These are phyloP conservation scores for Pseudochaenichthys georgianus DNA, from an alignment of 2,797 vertebrate species.

Conservation along the genomic window DNA sequence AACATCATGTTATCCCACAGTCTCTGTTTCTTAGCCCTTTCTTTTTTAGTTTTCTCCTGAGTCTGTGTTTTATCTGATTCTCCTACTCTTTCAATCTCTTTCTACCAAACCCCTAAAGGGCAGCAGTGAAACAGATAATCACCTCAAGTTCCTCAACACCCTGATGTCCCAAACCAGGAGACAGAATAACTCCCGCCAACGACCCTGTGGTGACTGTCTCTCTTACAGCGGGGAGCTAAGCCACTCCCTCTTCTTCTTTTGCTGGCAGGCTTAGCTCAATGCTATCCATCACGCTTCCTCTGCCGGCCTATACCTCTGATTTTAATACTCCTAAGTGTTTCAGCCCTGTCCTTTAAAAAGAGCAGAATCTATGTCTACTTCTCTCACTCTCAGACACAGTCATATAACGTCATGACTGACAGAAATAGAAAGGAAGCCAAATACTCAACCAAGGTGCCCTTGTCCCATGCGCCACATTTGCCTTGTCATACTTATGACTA, in stretches of 20 bases:
- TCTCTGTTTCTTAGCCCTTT: background rate
- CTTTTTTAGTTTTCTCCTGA: conserved; percentile 3
- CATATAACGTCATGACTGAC: conserved; percentile 59
- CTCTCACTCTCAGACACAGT: conserved; percentile 48
- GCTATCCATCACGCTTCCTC: conserved; percentile 74
- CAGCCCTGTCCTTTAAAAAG: conserved; percentile 68
- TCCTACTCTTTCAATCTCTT: conserved; percentile 21
- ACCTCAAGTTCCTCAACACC: conserved; percentile 18
- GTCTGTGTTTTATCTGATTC: conserved; percentile 24
- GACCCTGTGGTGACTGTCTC: conserved; percentile 29
- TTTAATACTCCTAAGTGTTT: conserved; percentile 87
- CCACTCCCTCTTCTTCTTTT: conserved; percentile 40
- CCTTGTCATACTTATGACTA: conserved; percentile 38
- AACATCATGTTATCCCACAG: conserved; percentile 8
- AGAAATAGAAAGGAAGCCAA: conserved; percentile 53
- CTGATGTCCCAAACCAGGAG: conserved; percentile 29
- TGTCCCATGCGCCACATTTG: conserved; percentile 45
- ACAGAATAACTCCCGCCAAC: conserved; percentile 41
- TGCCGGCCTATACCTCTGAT: conserved; percentile 60
- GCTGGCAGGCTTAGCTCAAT: conserved; percentile 56
- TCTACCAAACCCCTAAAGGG: conserved; percentile 34
- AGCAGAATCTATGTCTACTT: conserved; percentile 50
- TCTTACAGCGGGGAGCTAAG: conserved; percentile 26
- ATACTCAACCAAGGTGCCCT: conserved; percentile 62
- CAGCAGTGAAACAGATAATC: conserved; percentile 49